phyloP scores from a whole-genome alignment of 2,888 invertebrate genomes.

The Chloroclystis v-ata region DNA sequence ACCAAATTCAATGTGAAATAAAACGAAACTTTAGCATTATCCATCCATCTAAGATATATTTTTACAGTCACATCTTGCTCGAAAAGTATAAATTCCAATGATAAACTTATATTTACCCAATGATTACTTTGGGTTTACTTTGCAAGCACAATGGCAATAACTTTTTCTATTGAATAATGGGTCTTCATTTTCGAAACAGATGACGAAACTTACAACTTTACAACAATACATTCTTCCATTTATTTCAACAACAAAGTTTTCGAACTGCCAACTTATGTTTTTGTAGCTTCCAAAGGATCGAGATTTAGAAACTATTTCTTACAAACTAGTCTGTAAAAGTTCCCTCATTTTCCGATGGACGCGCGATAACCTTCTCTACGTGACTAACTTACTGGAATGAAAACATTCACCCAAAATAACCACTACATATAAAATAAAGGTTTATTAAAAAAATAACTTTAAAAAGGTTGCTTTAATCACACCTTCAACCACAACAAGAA shows the following conservation, averaged over 20 bases:
- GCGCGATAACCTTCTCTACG: slow-evolving; percentile 10
- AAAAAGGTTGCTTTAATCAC: slow-evolving; percentile 44
- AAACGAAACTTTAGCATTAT: not conserved
- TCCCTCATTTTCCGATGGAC: slow-evolving; percentile 14
- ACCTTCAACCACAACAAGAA: slow-evolving; percentile 50
- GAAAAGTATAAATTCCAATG: no score
- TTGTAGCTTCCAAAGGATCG: slow-evolving; percentile 19
- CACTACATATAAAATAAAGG: not conserved
- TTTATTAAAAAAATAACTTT: not conserved
- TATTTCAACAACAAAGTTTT: slow-evolving; percentile 27
- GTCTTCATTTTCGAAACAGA: slow-evolving; percentile 15
- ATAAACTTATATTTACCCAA: no score
- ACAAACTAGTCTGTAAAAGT: slow-evolving; percentile 18
- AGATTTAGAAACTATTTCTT: slow-evolving; percentile 26
- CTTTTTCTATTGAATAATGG: slow-evolving; percentile 15
- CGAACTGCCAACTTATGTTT: slow-evolving; percentile 27
- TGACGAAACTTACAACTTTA: slow-evolving; percentile 18
- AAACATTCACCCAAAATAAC: not conserved
- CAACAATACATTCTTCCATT: slow-evolving; percentile 25
- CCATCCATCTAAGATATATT: slow-evolving; percentile 14
- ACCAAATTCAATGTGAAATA: no score
- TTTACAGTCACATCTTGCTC: not conserved
- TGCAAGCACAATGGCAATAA: slow-evolving; percentile 9
- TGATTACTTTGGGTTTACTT: slow-evolving; percentile 11
- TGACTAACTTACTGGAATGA: slow-evolving; percentile 2